These are phyloP conservation scores for Apteryx mantelli DNA, from an alignment of 2,113 vertebrate species.

Conservation along the genomic window DNA sequence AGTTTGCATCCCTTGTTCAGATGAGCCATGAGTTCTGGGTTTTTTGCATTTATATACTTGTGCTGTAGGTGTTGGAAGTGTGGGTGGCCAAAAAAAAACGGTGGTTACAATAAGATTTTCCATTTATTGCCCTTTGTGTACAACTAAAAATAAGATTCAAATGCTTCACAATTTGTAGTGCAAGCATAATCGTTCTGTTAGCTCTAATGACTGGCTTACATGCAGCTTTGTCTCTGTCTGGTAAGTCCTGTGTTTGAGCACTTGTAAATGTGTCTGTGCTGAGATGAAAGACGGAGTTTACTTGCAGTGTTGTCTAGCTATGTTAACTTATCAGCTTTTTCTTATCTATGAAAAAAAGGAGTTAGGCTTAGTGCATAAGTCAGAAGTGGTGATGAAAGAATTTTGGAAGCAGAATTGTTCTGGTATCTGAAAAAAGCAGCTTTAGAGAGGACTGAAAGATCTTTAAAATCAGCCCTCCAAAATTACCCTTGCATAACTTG, in stretches of 20 bases:
- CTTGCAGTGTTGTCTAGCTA: constrained; percentile 37
- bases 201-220: constrained; percentile 73
- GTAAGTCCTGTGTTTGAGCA: constrained; percentile 66
- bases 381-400: constrained; percentile 26
- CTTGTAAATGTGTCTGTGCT: constrained; percentile 49
- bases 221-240: constrained; percentile 73
- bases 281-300: constrained; percentile 41
- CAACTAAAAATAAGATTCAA: constrained; percentile 82
- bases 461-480: constrained; percentile 1
- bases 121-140: constrained; percentile 84
- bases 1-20: constrained; percentile 76
- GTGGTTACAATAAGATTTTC: constrained; percentile 86
- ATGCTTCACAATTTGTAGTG: constrained; percentile 76
- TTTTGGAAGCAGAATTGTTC: constrained; percentile 45
- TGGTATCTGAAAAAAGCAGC: constrained; percentile 9
- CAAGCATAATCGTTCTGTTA: constrained; percentile 75
- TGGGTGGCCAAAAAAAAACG: constrained; percentile 80
- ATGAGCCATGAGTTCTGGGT: constrained; percentile 69
- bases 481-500: constrained; percentile 3
- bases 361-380: constrained; percentile 1
- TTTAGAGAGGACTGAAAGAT: constrained; percentile 11
- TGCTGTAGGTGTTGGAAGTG: constrained; percentile 79
- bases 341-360: not conserved
- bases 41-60: constrained; percentile 76
- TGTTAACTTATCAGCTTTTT: constrained; percentile 48